Base-by-base conservation (phyloP, 1,140 invertebrate genomes). In the Sitobion miscanthi region DNA sequence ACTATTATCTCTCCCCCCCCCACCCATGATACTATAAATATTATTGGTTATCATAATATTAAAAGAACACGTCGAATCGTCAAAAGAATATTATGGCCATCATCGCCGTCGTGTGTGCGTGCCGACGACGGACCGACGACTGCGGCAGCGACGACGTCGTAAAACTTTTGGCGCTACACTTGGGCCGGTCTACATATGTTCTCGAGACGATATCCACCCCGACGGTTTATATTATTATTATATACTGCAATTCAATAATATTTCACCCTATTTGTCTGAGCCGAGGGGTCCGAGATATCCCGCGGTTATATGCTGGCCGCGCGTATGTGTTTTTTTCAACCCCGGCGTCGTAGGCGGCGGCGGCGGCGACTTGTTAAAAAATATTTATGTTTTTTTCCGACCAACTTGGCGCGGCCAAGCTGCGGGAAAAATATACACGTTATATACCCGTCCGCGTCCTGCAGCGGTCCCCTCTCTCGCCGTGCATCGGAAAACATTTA, bases 361-460 rank as follows among this genome's bases (percentile, higher is more conserved):
- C 62, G 91, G 47, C 91, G 91, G 82, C 91, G 91, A 93, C 91
- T 93, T 93, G 91, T 93, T 93, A 93, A 93, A 93, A 93, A 93
- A 93, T 93, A 93, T 93, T 93, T 93, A 93, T 93, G 91, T 54
- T 93, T 93, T 91, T 93, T 93, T 93, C 91, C 91, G 91, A 93
- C 91, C 91, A 45, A 86, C 91, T 93, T 93, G 91, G 91, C 91
- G 91, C 49, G 69, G 25, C 82, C 77, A 86, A 93, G 82, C 82
- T 86, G 82, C 91, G 82, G 91, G 77, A 83, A 92, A 92, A 83
- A 83, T 77, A 91, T 21, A 47, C 45, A 45, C 35, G 45, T 77
- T 82, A n/a, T 25, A 7, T 77, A 1, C 8, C 21, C 62, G 30
- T 82, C 30, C n/a, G n/a, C 30, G n/a, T 38, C 25, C 45, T 35